Evolutionary conservation across 2,113 vertebrate species (phyloP).

Genomic region (Terrapene triunguis): DNA sequence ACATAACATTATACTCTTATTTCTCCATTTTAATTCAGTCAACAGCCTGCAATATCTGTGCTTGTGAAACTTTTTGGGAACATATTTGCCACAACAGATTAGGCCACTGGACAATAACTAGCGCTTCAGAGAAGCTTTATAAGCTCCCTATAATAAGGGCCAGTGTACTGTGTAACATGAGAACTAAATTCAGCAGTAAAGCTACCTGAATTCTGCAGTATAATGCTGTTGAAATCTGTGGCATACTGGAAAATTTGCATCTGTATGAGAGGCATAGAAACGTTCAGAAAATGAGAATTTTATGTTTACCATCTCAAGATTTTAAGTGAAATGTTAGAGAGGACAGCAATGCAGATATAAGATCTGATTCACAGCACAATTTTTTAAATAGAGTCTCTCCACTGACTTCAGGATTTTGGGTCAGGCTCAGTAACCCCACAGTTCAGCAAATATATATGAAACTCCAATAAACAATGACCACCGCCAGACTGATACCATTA

Average conservation of each 20-base stretch:
- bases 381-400: neutral
- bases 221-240: neutral
- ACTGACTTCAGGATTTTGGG: neutral
- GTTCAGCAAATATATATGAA: neutral
- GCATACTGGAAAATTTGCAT: neutral
- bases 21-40: conserved; percentile 31
- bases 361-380: neutral
- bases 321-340: neutral
- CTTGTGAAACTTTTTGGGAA: neutral
- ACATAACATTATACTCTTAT: neutral
- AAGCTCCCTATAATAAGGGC: neutral
- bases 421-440: neutral
- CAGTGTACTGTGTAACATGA: neutral
- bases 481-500: neutral
- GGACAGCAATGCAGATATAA: neutral
- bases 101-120: neutral
- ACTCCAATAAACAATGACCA: neutral
- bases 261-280: neutral
- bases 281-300: neutral
- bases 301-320: neutral
- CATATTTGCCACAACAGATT: neutral
- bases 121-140: neutral
- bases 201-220: neutral
- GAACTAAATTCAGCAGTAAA: neutral
- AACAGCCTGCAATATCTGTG: neutral